Percentiles rank a stretch among this genome's conserved stretches.
These are phyloP conservation scores for Ctenicera cuprea DNA, from an alignment of 2,888 invertebrate species.

Conservation along the genomic window DNA sequence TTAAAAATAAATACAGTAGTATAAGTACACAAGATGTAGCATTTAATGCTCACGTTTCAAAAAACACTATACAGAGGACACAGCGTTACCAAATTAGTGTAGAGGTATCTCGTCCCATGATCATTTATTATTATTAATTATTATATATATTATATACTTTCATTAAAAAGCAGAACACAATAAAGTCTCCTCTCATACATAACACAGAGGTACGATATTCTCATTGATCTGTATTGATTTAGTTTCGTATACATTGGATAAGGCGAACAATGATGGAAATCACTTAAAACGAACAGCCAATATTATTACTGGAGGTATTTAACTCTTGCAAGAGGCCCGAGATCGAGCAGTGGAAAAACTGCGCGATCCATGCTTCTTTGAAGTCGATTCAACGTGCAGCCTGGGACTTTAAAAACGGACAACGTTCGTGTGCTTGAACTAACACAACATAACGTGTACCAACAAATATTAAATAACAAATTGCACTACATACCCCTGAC, in stretches of 20 bases:
- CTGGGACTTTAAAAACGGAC: slow-evolving; percentile 49
- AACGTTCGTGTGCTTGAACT: slow-evolving; percentile 39
- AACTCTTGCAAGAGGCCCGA: slow-evolving; percentile 57
- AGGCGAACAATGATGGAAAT: slow-evolving; percentile 77
- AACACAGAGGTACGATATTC: slow-evolving; percentile 73
- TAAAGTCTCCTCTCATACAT: slow-evolving; percentile 73
- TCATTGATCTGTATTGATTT: slow-evolving; percentile 66
- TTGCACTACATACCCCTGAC: slow-evolving; percentile 51
- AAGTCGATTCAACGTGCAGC: slow-evolving; percentile 48
- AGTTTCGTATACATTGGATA: slow-evolving; percentile 83
- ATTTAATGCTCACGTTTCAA: slow-evolving; percentile 74
- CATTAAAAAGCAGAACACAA: slow-evolving; percentile 74
- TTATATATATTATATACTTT: slow-evolving; percentile 66
- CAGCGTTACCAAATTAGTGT: slow-evolving; percentile 73
- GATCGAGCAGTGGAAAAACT: slow-evolving; percentile 23
- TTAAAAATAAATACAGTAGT: slow-evolving; percentile 57
- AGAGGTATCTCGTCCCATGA: slow-evolving; percentile 73
- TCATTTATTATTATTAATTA: slow-evolving; percentile 67
- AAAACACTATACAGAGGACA: slow-evolving; percentile 74
- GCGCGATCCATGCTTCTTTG: slow-evolving; percentile 15
- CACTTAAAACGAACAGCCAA: slow-evolving; percentile 74
- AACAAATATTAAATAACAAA: slow-evolving; percentile 55
- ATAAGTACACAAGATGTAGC: slow-evolving; percentile 75
- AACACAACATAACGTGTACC: slow-evolving; percentile 36
- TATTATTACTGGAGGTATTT: slow-evolving; percentile 72